A percentile compares a stretch with the other conserved stretches of the same genome.
Conservation (phyloP, 2,797 vertebrate species). For the Geotrypetes seraphini region DNA sequence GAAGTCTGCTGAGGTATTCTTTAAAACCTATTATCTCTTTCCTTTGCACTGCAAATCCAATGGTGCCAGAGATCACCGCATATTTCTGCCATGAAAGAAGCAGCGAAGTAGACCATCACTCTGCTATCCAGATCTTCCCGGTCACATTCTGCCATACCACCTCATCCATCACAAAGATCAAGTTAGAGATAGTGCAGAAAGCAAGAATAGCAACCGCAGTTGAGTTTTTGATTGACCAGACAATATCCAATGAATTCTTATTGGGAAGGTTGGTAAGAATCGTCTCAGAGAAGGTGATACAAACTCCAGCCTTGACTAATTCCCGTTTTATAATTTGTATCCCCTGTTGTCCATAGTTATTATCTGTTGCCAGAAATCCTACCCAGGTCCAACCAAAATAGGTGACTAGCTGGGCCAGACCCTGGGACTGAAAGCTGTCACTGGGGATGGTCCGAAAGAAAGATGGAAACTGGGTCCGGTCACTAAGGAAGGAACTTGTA, state of each 20-base stretch:
- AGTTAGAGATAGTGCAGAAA: conserved; percentile 71
- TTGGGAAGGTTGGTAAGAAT: conserved; percentile 61
- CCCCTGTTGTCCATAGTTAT: conserved; percentile 75
- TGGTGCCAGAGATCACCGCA: conserved; percentile 57
- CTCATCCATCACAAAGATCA: conserved; percentile 58
- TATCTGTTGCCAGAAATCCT: conserved; percentile 62
- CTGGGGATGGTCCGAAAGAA: conserved; percentile 66
- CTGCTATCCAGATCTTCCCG: conserved; percentile 69
- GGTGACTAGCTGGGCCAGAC: conserved; percentile 61
- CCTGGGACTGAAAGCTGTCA: conserved; percentile 58
- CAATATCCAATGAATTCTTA: conserved; percentile 52
- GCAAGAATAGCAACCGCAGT: conserved; percentile 73
- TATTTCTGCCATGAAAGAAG: conserved; percentile 58
- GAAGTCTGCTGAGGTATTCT: conserved; percentile 49
- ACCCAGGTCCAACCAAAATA: conserved; percentile 80
- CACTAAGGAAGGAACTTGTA: conserved; percentile 62
- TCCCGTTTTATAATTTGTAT: conserved; percentile 70
- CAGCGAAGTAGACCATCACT: conserved; percentile 75
- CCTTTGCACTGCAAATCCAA: conserved; percentile 65
- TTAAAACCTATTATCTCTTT: conserved; percentile 58
- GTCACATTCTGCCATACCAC: conserved; percentile 57
- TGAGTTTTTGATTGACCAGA: conserved; percentile 44
- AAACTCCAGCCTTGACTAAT: conserved; percentile 50
- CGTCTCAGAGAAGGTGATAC: conserved; percentile 70
- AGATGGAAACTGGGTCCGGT: conserved; percentile 73